Percentiles rank a stretch among this genome's conserved stretches.
phyloP scores from a whole-genome alignment of 1,140 invertebrate species.

The Drosophila arawakana region DNA sequence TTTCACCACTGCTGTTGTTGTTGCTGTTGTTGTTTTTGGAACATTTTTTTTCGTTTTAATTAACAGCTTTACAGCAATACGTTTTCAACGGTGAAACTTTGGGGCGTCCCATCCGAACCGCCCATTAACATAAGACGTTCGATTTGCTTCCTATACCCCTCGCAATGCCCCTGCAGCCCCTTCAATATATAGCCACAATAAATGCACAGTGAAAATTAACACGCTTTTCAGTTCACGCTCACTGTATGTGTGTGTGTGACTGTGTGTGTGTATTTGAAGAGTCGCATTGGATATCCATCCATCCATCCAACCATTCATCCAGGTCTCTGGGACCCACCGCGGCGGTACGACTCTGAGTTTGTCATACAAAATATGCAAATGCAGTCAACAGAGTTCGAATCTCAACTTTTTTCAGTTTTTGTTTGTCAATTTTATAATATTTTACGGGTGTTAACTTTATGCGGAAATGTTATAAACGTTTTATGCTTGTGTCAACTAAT shows the following conservation, averaged over 20 bases:
- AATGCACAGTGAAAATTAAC: constrained; percentile 83
- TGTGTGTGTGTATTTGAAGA: constrained; percentile 33
- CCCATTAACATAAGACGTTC: constrained; percentile 79
- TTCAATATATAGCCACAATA: constrained; percentile 63
- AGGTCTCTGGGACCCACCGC: constrained; percentile 61
- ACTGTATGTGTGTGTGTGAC: not conserved
- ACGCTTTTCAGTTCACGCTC: constrained; percentile 81
- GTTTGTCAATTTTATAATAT: constrained; percentile 72
- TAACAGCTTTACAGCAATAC: constrained; percentile 76
- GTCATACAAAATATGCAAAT: constrained; percentile 77
- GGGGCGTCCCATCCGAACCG: constrained; percentile 47
- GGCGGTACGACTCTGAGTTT: constrained; percentile 44
- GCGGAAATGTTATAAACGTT: constrained; percentile 74
- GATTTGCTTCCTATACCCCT: constrained; percentile 52
- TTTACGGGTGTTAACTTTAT: constrained; percentile 77
- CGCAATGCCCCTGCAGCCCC: not conserved
- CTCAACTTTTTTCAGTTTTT: constrained; percentile 40
- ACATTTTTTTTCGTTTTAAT: constrained; percentile 72
- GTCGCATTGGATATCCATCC: constrained; percentile 17
- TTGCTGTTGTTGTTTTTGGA: constrained; percentile 54
- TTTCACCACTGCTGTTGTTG: constrained; percentile 29
- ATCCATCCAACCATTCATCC: constrained; percentile 34
- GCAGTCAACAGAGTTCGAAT: constrained; percentile 45
- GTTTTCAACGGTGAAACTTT: constrained; percentile 77
- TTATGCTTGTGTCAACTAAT: constrained; percentile 77